Base-by-base conservation (phyloP, 2,113 vertebrate genomes). In the Urocolius indicus region DNA sequence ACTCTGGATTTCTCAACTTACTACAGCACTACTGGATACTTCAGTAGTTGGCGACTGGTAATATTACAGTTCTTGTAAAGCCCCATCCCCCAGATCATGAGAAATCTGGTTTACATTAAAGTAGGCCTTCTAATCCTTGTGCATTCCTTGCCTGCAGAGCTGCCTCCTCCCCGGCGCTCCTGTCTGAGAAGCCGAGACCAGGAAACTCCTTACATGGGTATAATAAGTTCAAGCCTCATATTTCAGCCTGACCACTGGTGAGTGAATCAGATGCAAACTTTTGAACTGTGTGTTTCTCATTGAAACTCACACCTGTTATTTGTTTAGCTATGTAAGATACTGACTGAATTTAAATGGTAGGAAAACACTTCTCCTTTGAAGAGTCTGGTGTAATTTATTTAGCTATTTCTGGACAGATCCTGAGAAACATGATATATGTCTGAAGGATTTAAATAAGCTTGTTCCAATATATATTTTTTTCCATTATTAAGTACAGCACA, bases 71-170 rank as follows among this genome's bases (percentile, higher is more conserved):
- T 32, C 54, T 32, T n/a, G 34, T 23, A 41, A 75, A 65, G 52
- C 29, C 63, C 78, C 84, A 57, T 13, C 68, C 76, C 71, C 75
- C 63, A 11, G 61, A 34, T 6, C 4, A 46, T 3, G 83, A 72
- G 72, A 16, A 94, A 89, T 91, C 66, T 97, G 96, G 62, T 96
- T 94, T 83, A 45, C 76, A 94, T 97, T 90, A 94, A 7, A 34
- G 45, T 2, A 8, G 2, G 51, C 61, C 43, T 58, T 49, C 83
- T 61, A 41, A 75, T 66, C 76, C 90, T 23, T 1, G 13, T 4
- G 0, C 96, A 91, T 91, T 97, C 84, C 94, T 52, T 16, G 51
- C 54, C 77, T 7, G 19, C 68, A 30, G 73, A 90, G 93, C 89
- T 32, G 82, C 87, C 87, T 66, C 61, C 83, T 73, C 87, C 68